Conservation (phyloP, 1,140 invertebrate genomes). For the Calosoma granatense region DNA sequence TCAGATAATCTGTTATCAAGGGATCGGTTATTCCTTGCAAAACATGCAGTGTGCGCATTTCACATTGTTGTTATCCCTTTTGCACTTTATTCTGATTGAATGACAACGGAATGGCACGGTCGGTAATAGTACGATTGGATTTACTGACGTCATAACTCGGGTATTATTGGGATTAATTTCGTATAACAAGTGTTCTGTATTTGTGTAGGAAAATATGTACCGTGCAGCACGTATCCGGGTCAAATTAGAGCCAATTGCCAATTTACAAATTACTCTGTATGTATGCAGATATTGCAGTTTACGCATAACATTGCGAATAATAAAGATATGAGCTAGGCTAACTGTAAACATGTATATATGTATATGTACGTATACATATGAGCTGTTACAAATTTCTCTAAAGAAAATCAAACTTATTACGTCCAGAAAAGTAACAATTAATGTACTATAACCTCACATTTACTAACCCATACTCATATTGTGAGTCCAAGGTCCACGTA, state of each 20-base stretch:
- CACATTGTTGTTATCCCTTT: neutral
- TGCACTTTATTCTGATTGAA: neutral
- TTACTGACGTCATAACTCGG: neutral
- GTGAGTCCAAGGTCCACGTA: no score
- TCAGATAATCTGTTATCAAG: no score
- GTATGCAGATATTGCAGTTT: neutral
- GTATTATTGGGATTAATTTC: neutral
- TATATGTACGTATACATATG: neutral
- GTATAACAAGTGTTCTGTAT: neutral
- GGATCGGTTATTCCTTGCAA: no score
- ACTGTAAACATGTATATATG: neutral
- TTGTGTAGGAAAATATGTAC: neutral
- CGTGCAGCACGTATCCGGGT: neutral
- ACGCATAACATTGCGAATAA: no score
- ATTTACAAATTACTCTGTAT: neutral
- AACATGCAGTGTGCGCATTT: no score
- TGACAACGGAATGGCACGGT: neutral
- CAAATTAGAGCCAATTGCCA: neutral
- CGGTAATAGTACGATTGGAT: neutral
- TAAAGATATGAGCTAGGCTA: no score
- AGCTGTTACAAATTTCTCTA: no score
- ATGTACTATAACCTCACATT: no score
- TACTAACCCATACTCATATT: no score
- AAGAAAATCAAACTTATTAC: no score
- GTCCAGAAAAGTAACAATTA: no score